phyloP scores from a whole-genome alignment of 64 coral and sea anemone species.

The Montipora capricornis region DNA sequence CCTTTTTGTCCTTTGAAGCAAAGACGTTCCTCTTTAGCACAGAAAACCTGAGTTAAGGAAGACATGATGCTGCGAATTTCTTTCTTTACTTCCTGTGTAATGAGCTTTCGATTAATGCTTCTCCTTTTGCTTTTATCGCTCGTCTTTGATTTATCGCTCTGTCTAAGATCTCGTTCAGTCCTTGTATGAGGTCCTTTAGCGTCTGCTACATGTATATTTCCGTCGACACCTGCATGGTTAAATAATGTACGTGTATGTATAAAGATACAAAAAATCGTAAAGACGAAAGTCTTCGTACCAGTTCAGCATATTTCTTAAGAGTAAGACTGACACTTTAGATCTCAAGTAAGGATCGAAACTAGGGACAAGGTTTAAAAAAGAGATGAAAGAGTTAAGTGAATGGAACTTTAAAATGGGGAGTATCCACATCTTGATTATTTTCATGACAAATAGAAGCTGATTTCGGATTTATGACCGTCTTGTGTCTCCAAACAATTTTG shows the following conservation, averaged over 20 bases:
- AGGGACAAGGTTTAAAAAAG: too few relatives aligned
- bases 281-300: too few relatives aligned
- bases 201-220: not conserved
- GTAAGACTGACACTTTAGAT: too few relatives aligned
- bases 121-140: not conserved
- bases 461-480: too few relatives aligned
- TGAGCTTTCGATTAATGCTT: not conserved
- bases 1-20: slow-evolving; percentile 59
- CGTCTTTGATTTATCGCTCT: not conserved
- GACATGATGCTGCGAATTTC: slow-evolving; percentile 29
- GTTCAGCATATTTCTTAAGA: too few relatives aligned
- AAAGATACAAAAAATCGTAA: not conserved
- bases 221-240: not conserved
- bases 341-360: too few relatives aligned
- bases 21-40: slow-evolving; percentile 41
- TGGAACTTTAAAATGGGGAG: too few relatives aligned
- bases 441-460: too few relatives aligned
- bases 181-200: not conserved
- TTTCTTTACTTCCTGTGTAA: slow-evolving; percentile 15
- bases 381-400: too few relatives aligned
- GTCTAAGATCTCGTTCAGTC: not conserved
- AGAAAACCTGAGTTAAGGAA: slow-evolving; percentile 27
- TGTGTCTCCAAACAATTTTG: too few relatives aligned
- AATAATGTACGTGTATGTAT: not conserved
- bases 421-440: too few relatives aligned